phyloP scores from a whole-genome alignment of 2,797 vertebrate genomes.

The Vultur gryphus region DNA sequence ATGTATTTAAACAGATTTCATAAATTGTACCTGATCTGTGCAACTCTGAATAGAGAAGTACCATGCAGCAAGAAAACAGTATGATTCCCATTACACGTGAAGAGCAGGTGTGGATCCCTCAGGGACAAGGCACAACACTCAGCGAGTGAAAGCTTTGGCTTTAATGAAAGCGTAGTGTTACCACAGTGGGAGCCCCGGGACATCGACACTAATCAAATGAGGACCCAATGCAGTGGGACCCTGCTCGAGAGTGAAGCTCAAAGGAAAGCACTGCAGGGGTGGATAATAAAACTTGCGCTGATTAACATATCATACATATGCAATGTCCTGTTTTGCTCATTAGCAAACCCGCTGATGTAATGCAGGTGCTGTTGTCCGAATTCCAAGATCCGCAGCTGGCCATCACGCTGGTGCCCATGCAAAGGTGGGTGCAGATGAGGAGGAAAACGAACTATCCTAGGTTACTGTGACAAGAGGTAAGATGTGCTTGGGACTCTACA shows the following conservation, averaged over 20 bases:
- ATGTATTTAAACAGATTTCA: not conserved
- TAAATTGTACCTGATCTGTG: not conserved
- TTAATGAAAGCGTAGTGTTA: not conserved
- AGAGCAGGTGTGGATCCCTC: not conserved
- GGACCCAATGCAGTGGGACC: not conserved
- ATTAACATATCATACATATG: not conserved
- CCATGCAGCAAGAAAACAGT: not conserved
- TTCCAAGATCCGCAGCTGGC: not conserved
- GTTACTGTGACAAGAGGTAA: not conserved
- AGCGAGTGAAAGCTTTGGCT: not conserved
- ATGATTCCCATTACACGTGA: not conserved
- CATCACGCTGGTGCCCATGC: rapidly evolving
- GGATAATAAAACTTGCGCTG: not conserved
- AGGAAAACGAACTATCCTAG: not conserved
- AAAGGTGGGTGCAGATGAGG: not conserved
- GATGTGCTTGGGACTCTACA: not conserved
- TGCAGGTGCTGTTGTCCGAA: not conserved
- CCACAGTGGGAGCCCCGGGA: rapidly evolving
- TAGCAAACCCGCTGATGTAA: not conserved
- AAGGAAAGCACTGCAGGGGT: not conserved
- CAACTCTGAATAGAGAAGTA: not conserved
- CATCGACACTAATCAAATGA: not conserved
- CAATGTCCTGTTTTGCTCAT: not conserved
- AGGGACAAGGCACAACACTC: not conserved
- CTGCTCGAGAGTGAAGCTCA: not conserved